A percentile compares a stretch with the other conserved stretches of the same genome.
These are phyloP conservation scores for Galaxias olidus DNA, from an alignment of 2,797 vertebrate genomes.

Conservation along the genomic window DNA sequence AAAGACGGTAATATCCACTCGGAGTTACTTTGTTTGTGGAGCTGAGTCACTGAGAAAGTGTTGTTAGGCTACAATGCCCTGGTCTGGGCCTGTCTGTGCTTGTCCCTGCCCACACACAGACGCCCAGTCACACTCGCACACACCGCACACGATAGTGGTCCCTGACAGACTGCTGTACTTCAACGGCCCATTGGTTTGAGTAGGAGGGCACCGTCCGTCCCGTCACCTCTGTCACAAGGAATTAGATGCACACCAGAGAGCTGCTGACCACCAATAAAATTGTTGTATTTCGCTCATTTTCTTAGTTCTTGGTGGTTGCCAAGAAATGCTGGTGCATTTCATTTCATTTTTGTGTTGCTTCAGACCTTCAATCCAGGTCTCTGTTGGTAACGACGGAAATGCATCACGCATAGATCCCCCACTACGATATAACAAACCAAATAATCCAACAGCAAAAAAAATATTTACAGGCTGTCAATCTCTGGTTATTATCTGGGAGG, in stretches of 20 bases:
- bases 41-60: neutral
- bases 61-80: neutral
- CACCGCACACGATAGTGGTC: neutral
- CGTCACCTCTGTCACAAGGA: slow-evolving; percentile 23
- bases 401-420: slow-evolving; percentile 36
- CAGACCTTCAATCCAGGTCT: neutral
- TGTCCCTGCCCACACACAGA: neutral
- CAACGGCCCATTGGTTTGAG: slow-evolving; percentile 30
- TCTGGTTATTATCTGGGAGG: slow-evolving; percentile 56
- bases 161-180: slow-evolving; percentile 4
- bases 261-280: slow-evolving; percentile 68
- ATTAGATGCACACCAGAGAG: slow-evolving; percentile 56
- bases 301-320: neutral
- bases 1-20: neutral
- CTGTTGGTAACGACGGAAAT: slow-evolving; percentile 6
- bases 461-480: slow-evolving; percentile 26
- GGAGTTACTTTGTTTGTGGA: no score
- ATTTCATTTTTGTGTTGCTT: slow-evolving; percentile 33
- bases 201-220: slow-evolving; percentile 43
- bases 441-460: slow-evolving; percentile 38
- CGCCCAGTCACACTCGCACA: neutral
- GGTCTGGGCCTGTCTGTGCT: neutral
- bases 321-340: slow-evolving; percentile 33
- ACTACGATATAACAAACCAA: slow-evolving; percentile 38
- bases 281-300: neutral